Conservation (phyloP, 2,888 invertebrate genomes). For the Amphipyra berbera region DNA sequence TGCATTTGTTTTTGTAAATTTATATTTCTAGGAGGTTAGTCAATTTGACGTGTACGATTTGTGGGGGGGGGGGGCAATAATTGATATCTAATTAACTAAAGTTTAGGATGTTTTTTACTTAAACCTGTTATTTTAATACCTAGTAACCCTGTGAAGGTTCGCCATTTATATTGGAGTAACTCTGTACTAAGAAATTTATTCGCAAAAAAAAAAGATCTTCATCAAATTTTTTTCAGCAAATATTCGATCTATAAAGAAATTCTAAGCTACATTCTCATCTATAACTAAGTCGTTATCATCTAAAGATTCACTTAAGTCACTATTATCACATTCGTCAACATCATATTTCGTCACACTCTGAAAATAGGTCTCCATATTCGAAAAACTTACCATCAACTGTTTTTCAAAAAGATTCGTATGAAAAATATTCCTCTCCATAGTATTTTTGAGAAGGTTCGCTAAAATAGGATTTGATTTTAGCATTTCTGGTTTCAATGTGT, state of each 20-base stretch:
- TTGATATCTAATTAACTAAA: no score
- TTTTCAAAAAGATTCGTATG: slow-evolving; percentile 72
- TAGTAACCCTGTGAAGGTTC: no score
- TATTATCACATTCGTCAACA: slow-evolving; percentile 53
- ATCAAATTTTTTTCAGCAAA: slow-evolving; percentile 23
- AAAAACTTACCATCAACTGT: slow-evolving; percentile 76
- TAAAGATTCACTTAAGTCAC: slow-evolving; percentile 57
- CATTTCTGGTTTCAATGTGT: slow-evolving; percentile 68
- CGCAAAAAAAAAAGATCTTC: background rate
- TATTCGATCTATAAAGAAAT: slow-evolving; percentile 12
- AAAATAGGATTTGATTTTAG: slow-evolving; percentile 81
- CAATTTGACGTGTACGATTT: no score
- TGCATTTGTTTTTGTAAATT: no score
- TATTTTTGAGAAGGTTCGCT: slow-evolving; percentile 76
- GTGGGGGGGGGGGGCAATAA: no score
- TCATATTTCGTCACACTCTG: slow-evolving; percentile 63
- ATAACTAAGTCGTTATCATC: slow-evolving; percentile 71
- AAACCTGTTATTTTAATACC: no score
- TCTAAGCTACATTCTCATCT: slow-evolving; percentile 65
- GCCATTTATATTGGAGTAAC: no score
- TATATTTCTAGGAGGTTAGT: no score
- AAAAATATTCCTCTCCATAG: slow-evolving; percentile 61
- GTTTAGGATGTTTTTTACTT: no score
- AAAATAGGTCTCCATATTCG: slow-evolving; percentile 80
- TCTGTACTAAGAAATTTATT: background rate